phyloP scores from a whole-genome alignment of 2,888 invertebrate genomes.

The Altica lythri region DNA sequence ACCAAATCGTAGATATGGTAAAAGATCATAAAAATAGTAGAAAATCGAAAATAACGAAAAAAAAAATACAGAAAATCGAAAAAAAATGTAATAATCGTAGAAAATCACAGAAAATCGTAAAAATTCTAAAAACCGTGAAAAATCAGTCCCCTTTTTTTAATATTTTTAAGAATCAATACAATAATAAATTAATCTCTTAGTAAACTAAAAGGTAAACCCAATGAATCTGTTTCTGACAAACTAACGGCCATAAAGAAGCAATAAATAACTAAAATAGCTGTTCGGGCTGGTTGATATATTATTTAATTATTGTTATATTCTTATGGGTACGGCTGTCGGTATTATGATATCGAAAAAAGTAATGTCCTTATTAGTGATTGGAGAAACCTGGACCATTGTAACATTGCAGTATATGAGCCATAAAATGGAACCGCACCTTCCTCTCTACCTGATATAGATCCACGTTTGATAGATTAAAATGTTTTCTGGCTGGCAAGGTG shows the following conservation, averaged over 20 bases:
- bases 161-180: too few relatives aligned
- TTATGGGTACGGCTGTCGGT: constrained; percentile 42
- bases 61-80: too few relatives aligned
- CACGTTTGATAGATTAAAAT: constrained; percentile 52
- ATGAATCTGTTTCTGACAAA: constrained; percentile 44
- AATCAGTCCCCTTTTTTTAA: too few relatives aligned
- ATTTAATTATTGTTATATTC: constrained; percentile 49
- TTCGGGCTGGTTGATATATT: constrained; percentile 46
- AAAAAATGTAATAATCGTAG: too few relatives aligned
- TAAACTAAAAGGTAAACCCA: too few relatives aligned
- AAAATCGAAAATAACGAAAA: too few relatives aligned
- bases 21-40: too few relatives aligned
- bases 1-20: too few relatives aligned
- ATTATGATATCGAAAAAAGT: constrained; percentile 55
- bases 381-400: constrained; percentile 46
- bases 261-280: constrained; percentile 47
- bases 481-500: constrained; percentile 35
- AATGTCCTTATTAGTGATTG: constrained; percentile 55
- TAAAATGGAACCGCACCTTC: constrained; percentile 52
- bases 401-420: constrained; percentile 51
- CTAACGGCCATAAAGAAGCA: constrained; percentile 40
- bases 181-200: too few relatives aligned
- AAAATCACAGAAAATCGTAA: too few relatives aligned
- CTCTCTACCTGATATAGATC: constrained; percentile 47
- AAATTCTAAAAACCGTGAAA: too few relatives aligned